phyloP scores from a whole-genome alignment of 1,140 invertebrate genomes.

The Trichomalopsis sarcophagae region DNA sequence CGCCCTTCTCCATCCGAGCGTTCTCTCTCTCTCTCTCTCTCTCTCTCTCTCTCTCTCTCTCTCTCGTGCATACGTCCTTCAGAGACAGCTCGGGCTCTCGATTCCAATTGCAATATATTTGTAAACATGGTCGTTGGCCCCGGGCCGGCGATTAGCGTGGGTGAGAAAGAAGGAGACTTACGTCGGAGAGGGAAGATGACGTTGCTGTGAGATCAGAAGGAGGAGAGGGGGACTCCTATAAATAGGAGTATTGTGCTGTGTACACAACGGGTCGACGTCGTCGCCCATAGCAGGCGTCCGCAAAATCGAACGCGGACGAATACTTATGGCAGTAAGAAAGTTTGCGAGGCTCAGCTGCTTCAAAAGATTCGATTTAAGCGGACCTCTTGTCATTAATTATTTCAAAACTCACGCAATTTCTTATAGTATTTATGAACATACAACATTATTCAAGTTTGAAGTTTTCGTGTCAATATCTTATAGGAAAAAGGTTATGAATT shows the following conservation, averaged over 20 bases:
- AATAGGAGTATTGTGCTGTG: slow-evolving; percentile 31
- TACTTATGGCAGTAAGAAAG: neutral
- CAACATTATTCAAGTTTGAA: too few species aligned
- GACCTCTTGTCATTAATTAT: too few species aligned
- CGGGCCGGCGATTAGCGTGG: slow-evolving; percentile 39
- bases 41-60: neutral
- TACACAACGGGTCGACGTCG: neutral
- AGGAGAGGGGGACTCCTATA: slow-evolving; percentile 6
- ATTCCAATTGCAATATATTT: slow-evolving; percentile 49
- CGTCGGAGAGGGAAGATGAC: neutral
- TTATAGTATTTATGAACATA: too few species aligned
- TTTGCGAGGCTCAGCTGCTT: too few species aligned
- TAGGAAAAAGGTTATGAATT: too few species aligned
- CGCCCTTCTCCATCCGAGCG: neutral
- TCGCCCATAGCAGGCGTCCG: neutral
- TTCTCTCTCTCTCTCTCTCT: neutral
- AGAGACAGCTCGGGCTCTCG: neutral
- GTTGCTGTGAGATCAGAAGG: neutral
- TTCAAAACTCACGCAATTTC: too few species aligned
- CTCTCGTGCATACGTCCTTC: neutral
- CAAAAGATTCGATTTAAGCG: too few species aligned
- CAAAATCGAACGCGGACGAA: neutral
- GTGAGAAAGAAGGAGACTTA: neutral
- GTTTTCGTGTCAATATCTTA: too few species aligned
- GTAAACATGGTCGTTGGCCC: slow-evolving; percentile 52